phyloP scores from a whole-genome alignment of 1,140 invertebrate species.

The Orius insidiosus region DNA sequence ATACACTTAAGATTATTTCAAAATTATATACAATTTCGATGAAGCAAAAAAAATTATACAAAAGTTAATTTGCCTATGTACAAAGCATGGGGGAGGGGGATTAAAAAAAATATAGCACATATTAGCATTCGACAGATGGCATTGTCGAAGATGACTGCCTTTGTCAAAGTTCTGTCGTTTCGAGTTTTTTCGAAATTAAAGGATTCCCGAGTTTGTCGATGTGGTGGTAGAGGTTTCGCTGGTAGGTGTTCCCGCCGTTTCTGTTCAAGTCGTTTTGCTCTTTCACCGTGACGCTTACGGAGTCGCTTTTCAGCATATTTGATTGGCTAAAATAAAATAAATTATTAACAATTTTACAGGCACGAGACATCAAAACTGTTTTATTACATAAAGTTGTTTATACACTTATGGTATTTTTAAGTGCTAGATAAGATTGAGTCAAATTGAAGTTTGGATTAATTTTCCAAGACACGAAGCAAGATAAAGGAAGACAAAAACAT shows the following conservation, averaged over 20 bases:
- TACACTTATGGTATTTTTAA: too few relatives aligned
- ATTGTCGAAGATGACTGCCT: background rate
- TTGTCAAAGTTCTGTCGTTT: slow-evolving; percentile 56
- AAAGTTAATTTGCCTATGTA: too few relatives aligned
- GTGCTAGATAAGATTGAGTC: background rate
- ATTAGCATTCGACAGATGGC: too few relatives aligned
- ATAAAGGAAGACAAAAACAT: too few relatives aligned
- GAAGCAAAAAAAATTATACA: too few relatives aligned
- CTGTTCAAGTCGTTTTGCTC: slow-evolving; percentile 29
- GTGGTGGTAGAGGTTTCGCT: slow-evolving; percentile 30
- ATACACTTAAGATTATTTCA: too few relatives aligned
- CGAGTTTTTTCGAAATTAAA: slow-evolving; percentile 54
- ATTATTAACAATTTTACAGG: slow-evolving; percentile 5
- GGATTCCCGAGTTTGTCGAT: slow-evolving; percentile 33
- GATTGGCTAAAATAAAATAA: slow-evolving; percentile 21
- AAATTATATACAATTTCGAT: too few relatives aligned
- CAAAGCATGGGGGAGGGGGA: too few relatives aligned
- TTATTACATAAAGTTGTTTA: slow-evolving; percentile 9
- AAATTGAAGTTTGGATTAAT: background rate
- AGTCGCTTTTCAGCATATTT: slow-evolving; percentile 21
- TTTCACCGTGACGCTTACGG: slow-evolving; percentile 25
- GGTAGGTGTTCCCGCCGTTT: slow-evolving; percentile 20
- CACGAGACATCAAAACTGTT: too few relatives aligned
- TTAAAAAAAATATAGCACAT: too few relatives aligned
- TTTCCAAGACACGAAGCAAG: background rate